Percentiles rank a stretch among this genome's conserved stretches.
Evolutionary conservation across 2,888 invertebrate species (phyloP).

Genomic region (Polydrusus cervinus): DNA sequence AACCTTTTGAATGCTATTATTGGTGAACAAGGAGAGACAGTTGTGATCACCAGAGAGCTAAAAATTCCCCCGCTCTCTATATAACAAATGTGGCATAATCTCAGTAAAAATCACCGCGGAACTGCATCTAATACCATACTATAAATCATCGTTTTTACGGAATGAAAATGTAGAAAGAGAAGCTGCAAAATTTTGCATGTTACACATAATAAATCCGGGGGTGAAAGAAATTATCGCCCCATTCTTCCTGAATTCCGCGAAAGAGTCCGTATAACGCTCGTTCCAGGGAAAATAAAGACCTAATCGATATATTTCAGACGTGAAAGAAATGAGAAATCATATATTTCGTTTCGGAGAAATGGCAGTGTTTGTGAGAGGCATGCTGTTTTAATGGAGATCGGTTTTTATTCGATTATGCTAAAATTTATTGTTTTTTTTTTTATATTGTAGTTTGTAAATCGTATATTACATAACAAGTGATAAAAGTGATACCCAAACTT

Average conservation of each 20-base stretch:
- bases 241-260: slow-evolving; percentile 8
- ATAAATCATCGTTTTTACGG: slow-evolving; percentile 24
- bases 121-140: slow-evolving; percentile 9
- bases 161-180: slow-evolving; percentile 16
- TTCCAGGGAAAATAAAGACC: slow-evolving; percentile 29
- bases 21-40: too few species aligned
- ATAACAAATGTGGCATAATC: background rate
- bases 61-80: background rate
- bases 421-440: slow-evolving; percentile 41
- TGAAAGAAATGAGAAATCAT: slow-evolving; percentile 24
- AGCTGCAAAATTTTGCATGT: slow-evolving; percentile 24
- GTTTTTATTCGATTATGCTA: slow-evolving; percentile 31
- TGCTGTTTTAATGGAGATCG: slow-evolving; percentile 44
- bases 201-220: slow-evolving; percentile 35
- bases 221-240: slow-evolving; percentile 35
- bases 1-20: too few species aligned
- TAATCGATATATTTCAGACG: slow-evolving; percentile 39
- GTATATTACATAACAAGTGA: too few species aligned
- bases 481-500: too few species aligned
- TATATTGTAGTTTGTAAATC: background rate
- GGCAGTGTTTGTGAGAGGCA: slow-evolving; percentile 19
- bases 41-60: background rate
- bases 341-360: slow-evolving; percentile 21
- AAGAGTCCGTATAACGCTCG: slow-evolving; percentile 16
- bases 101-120: background rate